Base-by-base conservation (phyloP, 2,888 invertebrate species). In the Athalia rosae region DNA sequence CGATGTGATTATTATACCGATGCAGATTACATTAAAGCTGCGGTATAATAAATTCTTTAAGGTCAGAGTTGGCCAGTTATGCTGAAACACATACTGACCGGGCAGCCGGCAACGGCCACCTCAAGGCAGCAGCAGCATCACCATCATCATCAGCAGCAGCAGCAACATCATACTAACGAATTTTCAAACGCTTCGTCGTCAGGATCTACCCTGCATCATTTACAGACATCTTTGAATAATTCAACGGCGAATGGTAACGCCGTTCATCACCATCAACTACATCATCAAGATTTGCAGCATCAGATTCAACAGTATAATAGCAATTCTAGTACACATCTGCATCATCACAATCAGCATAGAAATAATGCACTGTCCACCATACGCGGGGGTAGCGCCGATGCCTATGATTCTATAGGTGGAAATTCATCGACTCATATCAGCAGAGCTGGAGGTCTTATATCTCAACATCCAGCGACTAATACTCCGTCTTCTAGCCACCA, bases 11-110 rank as follows among this genome's bases (percentile, higher is more conserved):
- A 28, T 28, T 28, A 28, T 28, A 28, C 28, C 28, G 28, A 28
- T 28, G 28, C 28, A 28, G 28, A 28, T 28, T 28, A 28, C 28
- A 28, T 28, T 28, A 28, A 28, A 63, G 47, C 45, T 61, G 11
- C 8, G 56, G 53, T n/a, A 41, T 15, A 50, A 13, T 1, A n/a
- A 71, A 4, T 71, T 43, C 15, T 7, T 9, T 43, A 43, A 71
- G 76, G 63, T 69, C 48, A 41, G 58, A 71, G 76, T 76, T 56
- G 61, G 81, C 83, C 84, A 88, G 89, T 88, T 90, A 94, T 94
- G 94, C 93, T 94, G 92, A 94, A 94, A 91, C 94, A 94, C 91
- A 94, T 94, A 89, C 92, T 91, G 87, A 91, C 91, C 91, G 92
- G 90, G 90, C 91, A 89, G 87, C 91, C 90, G 91, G 91, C 90